Evolutionary conservation across 1,140 invertebrate species (phyloP), one percentile per base, ranked within the genome.

Genomic region (Holcopasites calliopsidis): DNA sequence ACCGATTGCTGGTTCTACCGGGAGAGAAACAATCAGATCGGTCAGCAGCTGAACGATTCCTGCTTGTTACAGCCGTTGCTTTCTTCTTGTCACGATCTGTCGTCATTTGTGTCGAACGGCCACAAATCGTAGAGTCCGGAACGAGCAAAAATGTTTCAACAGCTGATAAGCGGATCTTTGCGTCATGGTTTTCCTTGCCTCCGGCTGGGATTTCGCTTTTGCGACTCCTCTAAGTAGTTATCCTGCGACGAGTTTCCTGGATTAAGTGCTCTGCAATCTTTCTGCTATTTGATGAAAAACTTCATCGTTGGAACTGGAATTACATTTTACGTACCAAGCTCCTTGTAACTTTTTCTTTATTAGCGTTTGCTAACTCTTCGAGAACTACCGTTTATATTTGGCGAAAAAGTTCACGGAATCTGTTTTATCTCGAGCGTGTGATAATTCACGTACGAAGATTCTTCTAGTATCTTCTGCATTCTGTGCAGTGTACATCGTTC

Each of bases 1-100:
- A 89, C 86, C 86, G 85, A 87, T 89, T 47, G 82, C 62, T 77
- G 74, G 65, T 52, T 76, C 58, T 79, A 44, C 58, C 72, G 73
- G 78, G 49, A 68, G n/a, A n/a, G 64, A 42, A 70, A 54, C 65
- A 42, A 71, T 73, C 78, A 57, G 77, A 65, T 65, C 77, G 79
- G 44, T 23, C 61, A 52, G 26, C 79, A 52, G 47, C 72, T 23
- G 60, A 54, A 71, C 40, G 60, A 49, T 80, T 52, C 52, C 57
- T 49, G 8, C 55, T 42, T 44, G 40, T 33, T 42, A 11, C 23
- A 5, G 21, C n/a, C 35, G 11, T 31, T 6, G 57, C 10, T 49
- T 6, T 49, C 23, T 47, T 18, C 21, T 72, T 31, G 28, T 62
- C 61, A 42, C 57, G 65, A 64, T 57, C n/a, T 42, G 76, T 73